Percentiles rank a stretch among this genome's conserved stretches.
Conservation (phyloP, 1,140 invertebrate species). For the Venturia canescens region DNA sequence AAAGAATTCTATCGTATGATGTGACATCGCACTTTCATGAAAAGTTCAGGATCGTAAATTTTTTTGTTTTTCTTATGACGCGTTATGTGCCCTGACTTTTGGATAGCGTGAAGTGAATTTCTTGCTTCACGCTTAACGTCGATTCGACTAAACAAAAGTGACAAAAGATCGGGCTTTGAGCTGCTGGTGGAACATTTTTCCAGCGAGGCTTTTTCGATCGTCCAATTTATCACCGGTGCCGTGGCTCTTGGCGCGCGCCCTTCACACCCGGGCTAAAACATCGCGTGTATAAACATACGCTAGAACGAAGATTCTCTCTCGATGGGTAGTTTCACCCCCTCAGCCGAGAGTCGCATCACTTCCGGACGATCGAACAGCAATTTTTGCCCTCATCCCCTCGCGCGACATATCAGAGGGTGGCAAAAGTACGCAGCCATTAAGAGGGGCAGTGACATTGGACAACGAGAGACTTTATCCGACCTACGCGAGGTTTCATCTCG, state of each 20-base stretch:
- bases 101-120: background rate
- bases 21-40: background rate
- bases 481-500: background rate
- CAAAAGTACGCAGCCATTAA: background rate
- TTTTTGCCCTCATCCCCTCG: constrained; percentile 47
- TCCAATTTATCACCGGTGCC: constrained; percentile 59
- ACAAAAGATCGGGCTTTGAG: constrained; percentile 23
- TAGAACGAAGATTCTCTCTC: constrained; percentile 25
- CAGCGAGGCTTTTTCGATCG: constrained; percentile 52
- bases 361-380: constrained; percentile 63
- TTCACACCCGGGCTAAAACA: constrained; percentile 5
- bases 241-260: constrained; percentile 48
- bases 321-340: constrained; percentile 53
- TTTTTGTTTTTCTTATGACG: background rate
- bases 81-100: background rate
- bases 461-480: background rate
- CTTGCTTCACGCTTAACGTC: background rate
- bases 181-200: constrained; percentile 35
- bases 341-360: constrained; percentile 61
- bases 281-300: constrained; percentile 1
- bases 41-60: background rate
- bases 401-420: constrained; percentile 9
- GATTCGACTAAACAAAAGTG: constrained; percentile 21
- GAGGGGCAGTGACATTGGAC: constrained; percentile 47
- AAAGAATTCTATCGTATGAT: background rate